Conservation (phyloP, 2,797 vertebrate species). For the Mus caroli region DNA sequence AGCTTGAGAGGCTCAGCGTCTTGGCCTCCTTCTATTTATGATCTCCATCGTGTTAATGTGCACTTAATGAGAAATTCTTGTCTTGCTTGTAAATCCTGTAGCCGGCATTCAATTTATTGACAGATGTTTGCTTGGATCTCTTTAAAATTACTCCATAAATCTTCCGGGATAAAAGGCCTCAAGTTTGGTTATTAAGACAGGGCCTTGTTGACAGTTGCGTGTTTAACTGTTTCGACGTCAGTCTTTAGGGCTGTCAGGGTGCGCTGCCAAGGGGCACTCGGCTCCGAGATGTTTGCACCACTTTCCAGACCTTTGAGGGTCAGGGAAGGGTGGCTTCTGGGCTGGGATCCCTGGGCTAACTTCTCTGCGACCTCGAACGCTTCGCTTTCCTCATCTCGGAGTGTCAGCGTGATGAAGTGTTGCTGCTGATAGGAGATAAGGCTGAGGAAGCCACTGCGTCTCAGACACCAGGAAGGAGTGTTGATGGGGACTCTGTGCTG, state of each 20-base stretch:
- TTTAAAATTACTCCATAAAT: conserved; percentile 96
- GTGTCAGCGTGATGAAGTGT: conserved; percentile 87
- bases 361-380: conserved; percentile 86
- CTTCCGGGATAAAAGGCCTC: conserved; percentile 93
- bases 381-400: conserved; percentile 79
- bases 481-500: conserved; percentile 80
- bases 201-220: conserved; percentile 92
- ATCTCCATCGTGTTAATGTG: conserved; percentile 93
- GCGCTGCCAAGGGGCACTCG: conserved; percentile 64
- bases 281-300: conserved; percentile 70
- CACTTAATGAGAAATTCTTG: conserved; percentile 94
- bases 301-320: conserved; percentile 76
- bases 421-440: conserved; percentile 87
- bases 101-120: conserved; percentile 94
- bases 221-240: conserved; percentile 90
- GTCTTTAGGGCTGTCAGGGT: conserved; percentile 83
- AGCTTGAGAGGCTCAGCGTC: conserved; percentile 89
- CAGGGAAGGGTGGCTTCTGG: not conserved
- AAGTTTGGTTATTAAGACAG: conserved; percentile 93
- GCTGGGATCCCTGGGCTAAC: conserved; percentile 86
- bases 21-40: conserved; percentile 92
- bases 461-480: conserved; percentile 77
- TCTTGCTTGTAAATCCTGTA: conserved; percentile 94
- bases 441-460: conserved; percentile 81
- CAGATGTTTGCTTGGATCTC: conserved; percentile 94